Conservation (phyloP, 1,140 invertebrate genomes). For the Cylas formicarius region DNA sequence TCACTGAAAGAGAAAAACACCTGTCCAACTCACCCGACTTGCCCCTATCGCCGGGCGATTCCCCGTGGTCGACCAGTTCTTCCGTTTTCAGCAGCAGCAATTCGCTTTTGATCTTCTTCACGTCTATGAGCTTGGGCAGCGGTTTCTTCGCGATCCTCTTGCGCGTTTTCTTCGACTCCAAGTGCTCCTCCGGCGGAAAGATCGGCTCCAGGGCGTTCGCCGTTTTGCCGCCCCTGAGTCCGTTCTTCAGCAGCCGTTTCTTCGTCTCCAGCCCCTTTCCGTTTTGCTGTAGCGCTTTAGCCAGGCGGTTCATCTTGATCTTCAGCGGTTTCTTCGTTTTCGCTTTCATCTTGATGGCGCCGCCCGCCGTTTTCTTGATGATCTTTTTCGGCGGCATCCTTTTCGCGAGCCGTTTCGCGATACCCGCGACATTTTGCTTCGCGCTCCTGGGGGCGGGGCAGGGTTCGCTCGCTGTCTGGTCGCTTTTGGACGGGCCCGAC, state of each 20-base stretch:
- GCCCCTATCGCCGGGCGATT: no score
- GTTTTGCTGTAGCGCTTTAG: slow-evolving; percentile 30
- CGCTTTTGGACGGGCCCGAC: slow-evolving; percentile 12
- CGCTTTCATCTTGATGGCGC: slow-evolving; percentile 20
- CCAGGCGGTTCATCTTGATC: slow-evolving; percentile 29
- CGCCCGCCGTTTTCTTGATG: slow-evolving; percentile 13
- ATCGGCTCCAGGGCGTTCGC: slow-evolving; percentile 33
- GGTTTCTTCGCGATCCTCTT: slow-evolving; percentile 25
- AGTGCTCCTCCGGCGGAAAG: slow-evolving; percentile 28
- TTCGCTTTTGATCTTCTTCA: slow-evolving; percentile 23
- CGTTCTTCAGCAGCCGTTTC: slow-evolving; percentile 36
- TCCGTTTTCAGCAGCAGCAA: slow-evolving; percentile 6
- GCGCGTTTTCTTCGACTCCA: slow-evolving; percentile 22
- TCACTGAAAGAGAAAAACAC: no score
- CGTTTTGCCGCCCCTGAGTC: slow-evolving; percentile 24
- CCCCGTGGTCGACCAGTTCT: slow-evolving; percentile 11
- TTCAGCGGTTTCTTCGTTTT: slow-evolving; percentile 24
- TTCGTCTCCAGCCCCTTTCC: slow-evolving; percentile 31
- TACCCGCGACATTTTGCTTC: slow-evolving; percentile 9
- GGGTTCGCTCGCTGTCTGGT: slow-evolving; percentile 2
- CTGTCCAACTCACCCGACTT: no score
- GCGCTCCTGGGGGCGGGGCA: neutral
- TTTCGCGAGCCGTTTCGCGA: slow-evolving; percentile 23
- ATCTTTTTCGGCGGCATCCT: slow-evolving; percentile 24
- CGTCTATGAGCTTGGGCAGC: slow-evolving; percentile 4